Conservation (phyloP, 2,888 invertebrate species). For the Rhodophaea formosa region DNA sequence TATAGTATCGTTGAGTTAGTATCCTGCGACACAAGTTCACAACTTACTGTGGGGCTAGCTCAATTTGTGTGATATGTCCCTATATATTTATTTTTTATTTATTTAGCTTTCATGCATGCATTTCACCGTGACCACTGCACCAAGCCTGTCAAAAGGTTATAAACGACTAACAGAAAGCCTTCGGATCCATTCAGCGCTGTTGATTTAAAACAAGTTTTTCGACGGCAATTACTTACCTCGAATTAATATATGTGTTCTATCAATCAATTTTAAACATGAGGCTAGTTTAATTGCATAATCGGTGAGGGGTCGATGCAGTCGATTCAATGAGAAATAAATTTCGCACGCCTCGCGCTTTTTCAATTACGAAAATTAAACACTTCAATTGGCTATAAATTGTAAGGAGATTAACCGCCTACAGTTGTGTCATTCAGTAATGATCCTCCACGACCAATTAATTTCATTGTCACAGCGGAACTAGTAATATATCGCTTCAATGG, state of each 20-base stretch:
- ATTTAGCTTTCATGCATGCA: not conserved
- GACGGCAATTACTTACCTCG: slow-evolving; percentile 21
- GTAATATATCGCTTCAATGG: slow-evolving; percentile 17
- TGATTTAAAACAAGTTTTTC: not conserved
- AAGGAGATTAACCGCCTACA: slow-evolving; percentile 22
- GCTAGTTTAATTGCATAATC: slow-evolving; percentile 36
- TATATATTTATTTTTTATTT: too few relatives aligned
- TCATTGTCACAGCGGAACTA: slow-evolving; percentile 22
- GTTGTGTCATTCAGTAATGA: slow-evolving; percentile 12
- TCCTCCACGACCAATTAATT: slow-evolving; percentile 25
- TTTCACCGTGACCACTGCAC: not conserved
- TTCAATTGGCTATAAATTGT: slow-evolving; percentile 44
- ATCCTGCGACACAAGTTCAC: too few relatives aligned
- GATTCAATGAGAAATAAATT: slow-evolving; percentile 42
- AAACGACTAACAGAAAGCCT: not conserved
- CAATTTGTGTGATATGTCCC: too few relatives aligned
- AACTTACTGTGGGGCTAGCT: too few relatives aligned
- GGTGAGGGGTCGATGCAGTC: slow-evolving; percentile 36
- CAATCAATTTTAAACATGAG: slow-evolving; percentile 35
- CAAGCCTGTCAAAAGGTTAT: not conserved
- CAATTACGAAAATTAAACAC: slow-evolving; percentile 47
- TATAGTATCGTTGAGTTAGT: too few relatives aligned
- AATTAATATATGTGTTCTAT: slow-evolving; percentile 23
- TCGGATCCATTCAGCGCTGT: not conserved
- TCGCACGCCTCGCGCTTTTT: slow-evolving; percentile 40